phyloP scores from a whole-genome alignment of 2,797 vertebrate genomes.

The Caiman crocodilus region DNA sequence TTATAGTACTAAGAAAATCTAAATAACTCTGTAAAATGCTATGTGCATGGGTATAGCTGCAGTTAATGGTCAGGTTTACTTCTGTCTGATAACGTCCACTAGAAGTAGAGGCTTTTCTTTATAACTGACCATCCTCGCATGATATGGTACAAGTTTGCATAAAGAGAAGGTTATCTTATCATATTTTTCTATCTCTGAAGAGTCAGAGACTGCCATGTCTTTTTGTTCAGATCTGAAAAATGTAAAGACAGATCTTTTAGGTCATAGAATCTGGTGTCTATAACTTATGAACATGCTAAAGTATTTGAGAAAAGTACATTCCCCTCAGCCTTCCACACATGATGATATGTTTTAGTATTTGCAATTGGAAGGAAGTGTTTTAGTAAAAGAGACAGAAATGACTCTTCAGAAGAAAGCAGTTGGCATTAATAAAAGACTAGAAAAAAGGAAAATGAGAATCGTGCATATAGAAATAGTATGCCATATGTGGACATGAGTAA shows the following conservation, averaged over 20 bases:
- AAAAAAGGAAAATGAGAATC: neutral
- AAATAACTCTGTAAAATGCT: accelerated
- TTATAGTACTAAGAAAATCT: neutral
- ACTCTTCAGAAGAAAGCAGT: neutral
- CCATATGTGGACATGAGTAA: neutral
- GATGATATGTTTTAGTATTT: neutral
- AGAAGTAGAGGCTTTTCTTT: neutral
- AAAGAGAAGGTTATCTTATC: neutral
- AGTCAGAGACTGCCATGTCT: neutral
- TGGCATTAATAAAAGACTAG: neutral
- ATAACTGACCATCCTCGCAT: neutral
- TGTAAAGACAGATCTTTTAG: neutral
- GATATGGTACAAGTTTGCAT: accelerated
- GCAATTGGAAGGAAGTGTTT: neutral
- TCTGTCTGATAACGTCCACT: neutral
- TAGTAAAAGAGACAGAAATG: neutral
- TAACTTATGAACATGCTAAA: neutral
- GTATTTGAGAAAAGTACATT: neutral
- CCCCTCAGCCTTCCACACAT: neutral
- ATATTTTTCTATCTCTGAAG: accelerated
- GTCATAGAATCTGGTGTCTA: neutral
- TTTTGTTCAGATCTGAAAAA: accelerated
- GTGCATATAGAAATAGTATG: neutral
- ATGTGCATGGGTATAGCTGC: accelerated
- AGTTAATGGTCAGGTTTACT: neutral